phyloP scores from a whole-genome alignment of 2,797 vertebrate genomes.

The Poecile montanus region DNA sequence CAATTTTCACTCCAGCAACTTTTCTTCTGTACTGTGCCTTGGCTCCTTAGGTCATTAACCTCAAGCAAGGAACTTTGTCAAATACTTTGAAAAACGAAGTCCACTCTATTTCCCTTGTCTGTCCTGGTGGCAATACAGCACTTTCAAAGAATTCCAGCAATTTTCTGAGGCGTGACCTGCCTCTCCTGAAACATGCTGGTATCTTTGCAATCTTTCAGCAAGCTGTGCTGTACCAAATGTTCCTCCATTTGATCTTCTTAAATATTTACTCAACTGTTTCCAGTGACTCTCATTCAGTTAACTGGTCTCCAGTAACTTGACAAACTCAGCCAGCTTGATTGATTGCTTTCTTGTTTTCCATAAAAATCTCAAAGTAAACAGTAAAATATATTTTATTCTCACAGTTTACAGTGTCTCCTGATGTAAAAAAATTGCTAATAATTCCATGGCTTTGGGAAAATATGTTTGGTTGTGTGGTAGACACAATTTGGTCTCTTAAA shows the following conservation, averaged over 20 bases:
- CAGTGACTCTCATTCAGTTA: conserved; percentile 52
- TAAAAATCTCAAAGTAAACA: conserved; percentile 16
- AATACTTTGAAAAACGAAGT: conserved; percentile 59
- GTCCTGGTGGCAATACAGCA: conserved; percentile 27
- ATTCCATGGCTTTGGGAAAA: not conserved
- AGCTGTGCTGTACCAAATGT: conserved; percentile 46
- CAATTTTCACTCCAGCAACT: conserved; percentile 61
- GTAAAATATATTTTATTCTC: conserved; percentile 27
- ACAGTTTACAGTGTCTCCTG: not conserved
- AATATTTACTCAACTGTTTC: conserved; percentile 70
- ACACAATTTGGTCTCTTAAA: not conserved
- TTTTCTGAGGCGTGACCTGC: conserved; percentile 58
- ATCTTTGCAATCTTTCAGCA: conserved; percentile 55
- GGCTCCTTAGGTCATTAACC: conserved; percentile 63
- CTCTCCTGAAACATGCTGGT: conserved; percentile 52
- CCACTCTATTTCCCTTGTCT: conserved; percentile 46
- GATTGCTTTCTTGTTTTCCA: conserved; percentile 26
- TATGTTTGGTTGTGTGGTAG: not conserved
- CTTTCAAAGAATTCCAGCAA: conserved; percentile 59
- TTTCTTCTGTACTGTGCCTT: conserved; percentile 55
- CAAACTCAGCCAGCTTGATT: conserved; percentile 20
- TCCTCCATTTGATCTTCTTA: conserved; percentile 59
- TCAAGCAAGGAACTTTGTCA: conserved; percentile 49
- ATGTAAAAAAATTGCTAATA: not conserved
- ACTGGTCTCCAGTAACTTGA: conserved; percentile 50